phyloP scores from a whole-genome alignment of 2,888 invertebrate species.

The Sepiola atlantica region DNA sequence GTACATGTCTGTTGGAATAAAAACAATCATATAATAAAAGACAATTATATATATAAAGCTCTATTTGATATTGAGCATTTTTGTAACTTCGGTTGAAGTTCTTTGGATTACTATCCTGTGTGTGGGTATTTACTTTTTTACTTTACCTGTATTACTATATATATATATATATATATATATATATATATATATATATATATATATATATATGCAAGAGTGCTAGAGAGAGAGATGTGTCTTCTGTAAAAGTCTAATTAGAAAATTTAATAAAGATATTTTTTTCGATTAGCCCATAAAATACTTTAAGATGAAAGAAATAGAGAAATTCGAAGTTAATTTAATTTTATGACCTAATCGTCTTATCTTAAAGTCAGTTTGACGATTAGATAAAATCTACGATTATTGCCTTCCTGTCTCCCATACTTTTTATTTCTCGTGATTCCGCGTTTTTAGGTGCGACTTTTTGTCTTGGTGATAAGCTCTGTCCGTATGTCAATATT shows the following conservation, averaged over 20 bases:
- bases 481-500: too few relatives aligned
- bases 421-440: not conserved
- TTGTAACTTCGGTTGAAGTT: too few relatives aligned
- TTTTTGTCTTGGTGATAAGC: too few relatives aligned
- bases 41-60: too few relatives aligned
- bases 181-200: too few relatives aligned
- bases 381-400: not conserved
- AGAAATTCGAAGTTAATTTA: not conserved
- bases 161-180: too few relatives aligned
- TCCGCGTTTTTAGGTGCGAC: not conserved
- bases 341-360: not conserved
- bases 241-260: not conserved
- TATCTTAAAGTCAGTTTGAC: not conserved
- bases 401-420: not conserved
- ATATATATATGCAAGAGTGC: not conserved
- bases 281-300: not conserved
- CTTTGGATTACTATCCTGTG: too few relatives aligned
- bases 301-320: not conserved
- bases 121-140: too few relatives aligned
- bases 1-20: too few relatives aligned
- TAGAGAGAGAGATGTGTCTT: not conserved
- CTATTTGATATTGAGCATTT: too few relatives aligned
- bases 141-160: too few relatives aligned
- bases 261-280: not conserved
- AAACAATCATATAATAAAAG: too few relatives aligned